Conservation (phyloP, 2,113 vertebrate genomes). For the Corythornis vintsioides region DNA sequence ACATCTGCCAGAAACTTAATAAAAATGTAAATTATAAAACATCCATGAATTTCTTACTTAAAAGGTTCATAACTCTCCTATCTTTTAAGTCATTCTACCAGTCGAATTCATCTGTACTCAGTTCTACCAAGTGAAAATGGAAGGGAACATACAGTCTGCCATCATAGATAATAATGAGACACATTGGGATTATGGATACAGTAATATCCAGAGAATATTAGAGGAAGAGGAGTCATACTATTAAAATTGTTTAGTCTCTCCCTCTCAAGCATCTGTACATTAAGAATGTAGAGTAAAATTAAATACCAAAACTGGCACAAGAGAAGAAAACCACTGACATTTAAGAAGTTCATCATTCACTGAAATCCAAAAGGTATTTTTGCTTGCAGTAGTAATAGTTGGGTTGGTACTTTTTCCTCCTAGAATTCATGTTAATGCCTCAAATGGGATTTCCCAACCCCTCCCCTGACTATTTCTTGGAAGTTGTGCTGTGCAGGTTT, state of each 20-base stretch:
- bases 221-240: neutral
- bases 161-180: neutral
- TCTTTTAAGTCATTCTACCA: neutral
- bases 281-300: neutral
- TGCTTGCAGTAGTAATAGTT: neutral
- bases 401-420: neutral
- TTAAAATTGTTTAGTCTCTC: neutral
- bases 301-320: neutral
- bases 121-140: neutral
- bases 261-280: neutral
- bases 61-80: neutral
- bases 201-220: neutral
- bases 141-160: neutral
- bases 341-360: neutral
- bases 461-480: neutral
- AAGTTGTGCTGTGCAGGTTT: neutral
- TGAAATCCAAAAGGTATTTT: neutral
- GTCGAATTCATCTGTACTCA: neutral
- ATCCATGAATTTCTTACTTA: neutral
- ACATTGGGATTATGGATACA: neutral
- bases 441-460: neutral
- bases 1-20: constrained; percentile 43
- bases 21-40: constrained; percentile 57
- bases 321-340: neutral
- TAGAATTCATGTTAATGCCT: neutral